Conservation (phyloP, 2,888 invertebrate species). For the Lysandra bellargus region DNA sequence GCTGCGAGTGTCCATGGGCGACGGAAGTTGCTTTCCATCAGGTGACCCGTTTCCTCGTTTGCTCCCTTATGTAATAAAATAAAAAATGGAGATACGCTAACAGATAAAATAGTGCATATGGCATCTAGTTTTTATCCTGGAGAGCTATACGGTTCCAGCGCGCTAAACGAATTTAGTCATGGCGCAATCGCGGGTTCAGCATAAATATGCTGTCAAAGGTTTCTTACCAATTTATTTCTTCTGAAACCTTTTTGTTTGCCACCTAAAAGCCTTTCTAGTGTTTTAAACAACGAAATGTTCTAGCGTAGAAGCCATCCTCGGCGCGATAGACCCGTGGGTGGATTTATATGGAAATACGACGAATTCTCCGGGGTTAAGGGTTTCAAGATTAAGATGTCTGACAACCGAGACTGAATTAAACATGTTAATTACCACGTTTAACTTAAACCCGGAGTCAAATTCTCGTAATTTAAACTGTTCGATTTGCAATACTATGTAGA, state of each 20-base stretch:
- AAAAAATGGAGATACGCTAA: too few species aligned
- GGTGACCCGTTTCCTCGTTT: too few species aligned
- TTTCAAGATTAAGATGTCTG: slow-evolving; percentile 58
- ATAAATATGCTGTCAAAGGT: too few species aligned
- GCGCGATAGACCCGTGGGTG: not conserved
- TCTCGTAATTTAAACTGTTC: not conserved
- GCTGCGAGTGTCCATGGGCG: too few species aligned
- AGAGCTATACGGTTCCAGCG: too few species aligned
- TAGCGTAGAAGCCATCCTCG: not conserved
- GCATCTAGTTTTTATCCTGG: too few species aligned
- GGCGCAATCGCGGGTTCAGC: too few species aligned
- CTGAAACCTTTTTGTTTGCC: not conserved
- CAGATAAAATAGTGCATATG: too few species aligned
- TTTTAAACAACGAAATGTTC: not conserved
- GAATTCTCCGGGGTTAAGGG: slow-evolving; percentile 67
- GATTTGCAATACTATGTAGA: not conserved
- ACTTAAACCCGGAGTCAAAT: not conserved
- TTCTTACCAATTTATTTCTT: too few species aligned
- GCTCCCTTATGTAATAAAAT: too few species aligned
- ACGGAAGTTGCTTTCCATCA: too few species aligned
- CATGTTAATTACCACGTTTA: slow-evolving; percentile 21
- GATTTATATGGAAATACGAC: slow-evolving; percentile 60
- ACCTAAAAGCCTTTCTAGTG: not conserved
- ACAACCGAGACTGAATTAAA: slow-evolving; percentile 14
- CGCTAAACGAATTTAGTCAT: too few species aligned